Conservation (phyloP, 2,797 vertebrate species). For the Huso huso region DNA sequence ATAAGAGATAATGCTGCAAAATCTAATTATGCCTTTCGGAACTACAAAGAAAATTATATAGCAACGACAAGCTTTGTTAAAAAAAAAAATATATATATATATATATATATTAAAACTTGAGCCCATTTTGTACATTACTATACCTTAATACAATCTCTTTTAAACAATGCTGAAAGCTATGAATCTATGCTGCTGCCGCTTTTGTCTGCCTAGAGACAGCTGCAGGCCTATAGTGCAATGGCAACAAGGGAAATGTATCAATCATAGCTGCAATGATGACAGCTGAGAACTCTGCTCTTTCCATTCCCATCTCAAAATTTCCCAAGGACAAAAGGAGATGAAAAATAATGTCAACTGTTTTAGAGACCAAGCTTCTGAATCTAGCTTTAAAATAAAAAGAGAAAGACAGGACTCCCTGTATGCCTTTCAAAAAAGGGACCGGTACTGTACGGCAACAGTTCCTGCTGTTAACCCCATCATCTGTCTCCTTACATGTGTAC, state of each 20-base stretch:
- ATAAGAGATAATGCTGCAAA: not conserved
- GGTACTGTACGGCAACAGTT: constrained; percentile 1
- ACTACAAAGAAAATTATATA: not conserved
- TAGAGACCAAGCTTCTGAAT: constrained; percentile 46
- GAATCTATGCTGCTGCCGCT: constrained; percentile 26
- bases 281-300: constrained; percentile 75
- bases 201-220: constrained; percentile 42
- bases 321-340: constrained; percentile 79
- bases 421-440: too few species aligned
- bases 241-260: constrained; percentile 61
- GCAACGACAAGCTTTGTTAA: not conserved
- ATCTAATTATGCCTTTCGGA: not conserved
- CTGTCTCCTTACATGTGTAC: too few species aligned
- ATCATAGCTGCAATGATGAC: constrained; percentile 64
- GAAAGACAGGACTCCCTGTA: not conserved
- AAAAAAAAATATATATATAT: not conserved
- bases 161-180: constrained; percentile 20
- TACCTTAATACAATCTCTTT: not conserved
- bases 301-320: constrained; percentile 62
- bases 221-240: constrained; percentile 58
- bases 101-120: not conserved
- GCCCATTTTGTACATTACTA: not conserved
- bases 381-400: constrained; percentile 48
- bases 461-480: too few species aligned
- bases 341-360: constrained; percentile 63